Evolutionary conservation across 64 coral and sea anemone genomes (phyloP).

Genomic region (Actinia tenebrosa): DNA sequence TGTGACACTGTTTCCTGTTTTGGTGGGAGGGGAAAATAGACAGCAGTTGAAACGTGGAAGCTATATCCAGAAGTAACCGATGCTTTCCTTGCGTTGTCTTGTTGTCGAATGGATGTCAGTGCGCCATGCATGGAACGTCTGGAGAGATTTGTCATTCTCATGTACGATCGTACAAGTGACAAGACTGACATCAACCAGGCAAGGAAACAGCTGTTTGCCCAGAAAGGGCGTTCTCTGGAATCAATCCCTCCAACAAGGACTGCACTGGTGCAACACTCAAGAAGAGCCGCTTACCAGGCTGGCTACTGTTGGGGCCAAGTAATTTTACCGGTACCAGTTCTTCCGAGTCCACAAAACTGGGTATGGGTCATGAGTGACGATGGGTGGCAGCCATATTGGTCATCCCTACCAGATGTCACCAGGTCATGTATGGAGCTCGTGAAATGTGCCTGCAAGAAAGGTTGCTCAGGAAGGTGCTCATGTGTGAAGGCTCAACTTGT

Average conservation of each 20-base stretch:
- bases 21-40: no score
- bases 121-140: no score
- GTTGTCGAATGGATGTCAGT: no score
- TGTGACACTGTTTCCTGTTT: no score
- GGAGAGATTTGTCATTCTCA: no score
- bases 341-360: slow-evolving; percentile 48
- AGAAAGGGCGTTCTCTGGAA: slow-evolving; percentile 44
- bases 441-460: slow-evolving; percentile 32
- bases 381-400: slow-evolving; percentile 55
- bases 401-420: slow-evolving; percentile 18
- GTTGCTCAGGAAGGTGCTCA: slow-evolving; percentile 1
- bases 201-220: no score
- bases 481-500: not conserved
- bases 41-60: no score
- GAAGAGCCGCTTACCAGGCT: slow-evolving; percentile 52
- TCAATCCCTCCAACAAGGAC: slow-evolving; percentile 41
- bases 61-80: no score
- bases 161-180: no score
- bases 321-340: slow-evolving; percentile 8
- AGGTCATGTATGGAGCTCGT: slow-evolving; percentile 31
- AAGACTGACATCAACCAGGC: no score
- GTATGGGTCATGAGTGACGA: slow-evolving; percentile 32
- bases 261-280: slow-evolving; percentile 52
- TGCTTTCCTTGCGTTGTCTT: no score
- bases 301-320: slow-evolving; percentile 59